Evolutionary conservation across 2,888 invertebrate genomes (phyloP), one percentile per base, ranked within the genome.

Genomic region (Phyllotreta cruciferae): DNA sequence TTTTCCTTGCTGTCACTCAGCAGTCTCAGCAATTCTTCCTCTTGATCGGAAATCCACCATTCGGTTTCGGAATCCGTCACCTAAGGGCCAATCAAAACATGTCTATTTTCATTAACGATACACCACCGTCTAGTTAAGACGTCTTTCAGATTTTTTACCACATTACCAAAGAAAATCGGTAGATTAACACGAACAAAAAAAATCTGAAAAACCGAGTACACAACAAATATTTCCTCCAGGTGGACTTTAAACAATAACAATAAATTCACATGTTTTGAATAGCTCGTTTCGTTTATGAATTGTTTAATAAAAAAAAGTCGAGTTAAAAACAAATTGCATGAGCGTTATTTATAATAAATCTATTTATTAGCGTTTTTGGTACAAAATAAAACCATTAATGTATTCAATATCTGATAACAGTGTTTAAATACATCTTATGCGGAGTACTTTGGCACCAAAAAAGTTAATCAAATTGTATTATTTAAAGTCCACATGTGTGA

Each of bases 41-140:
- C 91, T 81, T 90, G 90, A 78, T 91, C 90, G 13, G 91, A 91
- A 78, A 89, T 87, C 83, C 89, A 88, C 84, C 90, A 85, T 78
- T 91, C 90, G 50, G 89, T 89, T 79, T 90, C 90, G 36, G 89
- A 90, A 79, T 88, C 89, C 68, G 77, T 78, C 63, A 81, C 81
- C 81, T 81, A 77, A 75, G 73, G 76, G 69, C 74, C 78, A 78
- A 81, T 80, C 79, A 81, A 80, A 81, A 80, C 78, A 80, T 79
- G 80, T 80, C 24, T 24, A 1, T 24, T 76, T 76, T 78, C 24
- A 62, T 66, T 66, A 67, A 78, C 71, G 71, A 71, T 71, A 73
- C 73, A 74, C 75, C 75, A 76, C 76, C 76, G 64, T 64, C n/a
- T 34, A 13, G 10, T 24, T 54, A 11, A 11, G n/a, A 50, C 37